These are phyloP conservation scores for Otus scops DNA, from an alignment of 2,797 vertebrate species.

Conservation along the genomic window DNA sequence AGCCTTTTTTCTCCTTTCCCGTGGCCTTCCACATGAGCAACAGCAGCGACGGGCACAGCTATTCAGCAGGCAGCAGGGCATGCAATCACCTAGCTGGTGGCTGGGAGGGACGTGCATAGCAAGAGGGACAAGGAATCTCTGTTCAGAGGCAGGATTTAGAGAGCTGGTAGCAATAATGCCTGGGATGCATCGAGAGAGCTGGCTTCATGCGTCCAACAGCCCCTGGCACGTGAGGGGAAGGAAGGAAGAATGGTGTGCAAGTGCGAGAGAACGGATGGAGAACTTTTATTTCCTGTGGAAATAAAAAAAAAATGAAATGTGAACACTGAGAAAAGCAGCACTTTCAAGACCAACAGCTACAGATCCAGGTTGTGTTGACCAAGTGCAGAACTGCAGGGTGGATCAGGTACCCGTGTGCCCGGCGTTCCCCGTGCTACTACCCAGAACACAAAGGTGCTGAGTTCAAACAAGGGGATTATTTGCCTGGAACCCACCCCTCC, in stretches of 20 bases:
- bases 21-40: neutral
- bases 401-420: neutral
- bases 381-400: neutral
- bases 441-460: neutral
- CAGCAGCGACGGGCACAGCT: neutral
- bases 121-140: neutral
- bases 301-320: neutral
- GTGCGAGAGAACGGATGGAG: neutral
- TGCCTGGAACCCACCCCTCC: neutral
- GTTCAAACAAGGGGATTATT: neutral
- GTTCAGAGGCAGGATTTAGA: neutral
- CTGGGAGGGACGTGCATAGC: neutral
- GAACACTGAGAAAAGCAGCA: neutral
- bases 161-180: no score
- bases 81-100: neutral
- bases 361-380: neutral
- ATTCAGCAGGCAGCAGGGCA: neutral
- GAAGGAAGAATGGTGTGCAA: neutral
- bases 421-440: fast-evolving
- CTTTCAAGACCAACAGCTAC: neutral
- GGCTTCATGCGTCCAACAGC: neutral
- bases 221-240: fast-evolving
- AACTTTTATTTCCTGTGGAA: neutral
- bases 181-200: fast-evolving
- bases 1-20: neutral